phyloP scores from a whole-genome alignment of 2,113 vertebrate genomes.

The Oenanthe oenanthe region DNA sequence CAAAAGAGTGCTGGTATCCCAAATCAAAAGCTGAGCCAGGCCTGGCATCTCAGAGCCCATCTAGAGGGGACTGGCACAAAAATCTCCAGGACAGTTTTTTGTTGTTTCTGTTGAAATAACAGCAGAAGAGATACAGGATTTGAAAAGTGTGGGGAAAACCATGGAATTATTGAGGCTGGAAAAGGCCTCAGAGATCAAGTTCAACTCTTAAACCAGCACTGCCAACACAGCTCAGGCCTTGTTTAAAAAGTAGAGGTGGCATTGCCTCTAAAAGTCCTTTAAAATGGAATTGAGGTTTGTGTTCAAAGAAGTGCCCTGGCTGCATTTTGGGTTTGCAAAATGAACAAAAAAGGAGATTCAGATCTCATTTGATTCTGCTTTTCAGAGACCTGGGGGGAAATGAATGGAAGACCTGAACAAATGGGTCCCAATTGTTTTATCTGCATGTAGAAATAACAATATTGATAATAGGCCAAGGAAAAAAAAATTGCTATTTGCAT shows the following conservation, averaged over 20 bases:
- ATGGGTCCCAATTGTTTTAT: background rate
- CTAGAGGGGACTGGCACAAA: background rate
- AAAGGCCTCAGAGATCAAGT: background rate
- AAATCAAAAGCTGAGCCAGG: background rate
- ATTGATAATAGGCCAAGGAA: background rate
- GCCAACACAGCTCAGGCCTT: background rate
- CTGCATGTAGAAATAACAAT: background rate
- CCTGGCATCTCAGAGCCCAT: background rate
- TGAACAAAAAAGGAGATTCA: background rate
- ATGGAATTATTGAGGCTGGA: background rate
- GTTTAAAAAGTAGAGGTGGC: background rate
- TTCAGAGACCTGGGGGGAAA: accelerated
- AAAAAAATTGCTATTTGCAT: background rate
- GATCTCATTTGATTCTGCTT: background rate
- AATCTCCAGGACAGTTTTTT: accelerated
- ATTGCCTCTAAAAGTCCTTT: background rate
- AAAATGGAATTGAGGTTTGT: background rate
- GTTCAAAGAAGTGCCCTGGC: background rate
- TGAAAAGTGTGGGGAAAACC: accelerated
- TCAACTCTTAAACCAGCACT: background rate
- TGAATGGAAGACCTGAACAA: background rate
- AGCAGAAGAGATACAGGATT: background rate
- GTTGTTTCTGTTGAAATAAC: background rate
- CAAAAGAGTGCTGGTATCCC: background rate
- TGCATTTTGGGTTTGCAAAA: background rate